phyloP scores from a whole-genome alignment of 2,113 vertebrate genomes.

The Octodon degus region DNA sequence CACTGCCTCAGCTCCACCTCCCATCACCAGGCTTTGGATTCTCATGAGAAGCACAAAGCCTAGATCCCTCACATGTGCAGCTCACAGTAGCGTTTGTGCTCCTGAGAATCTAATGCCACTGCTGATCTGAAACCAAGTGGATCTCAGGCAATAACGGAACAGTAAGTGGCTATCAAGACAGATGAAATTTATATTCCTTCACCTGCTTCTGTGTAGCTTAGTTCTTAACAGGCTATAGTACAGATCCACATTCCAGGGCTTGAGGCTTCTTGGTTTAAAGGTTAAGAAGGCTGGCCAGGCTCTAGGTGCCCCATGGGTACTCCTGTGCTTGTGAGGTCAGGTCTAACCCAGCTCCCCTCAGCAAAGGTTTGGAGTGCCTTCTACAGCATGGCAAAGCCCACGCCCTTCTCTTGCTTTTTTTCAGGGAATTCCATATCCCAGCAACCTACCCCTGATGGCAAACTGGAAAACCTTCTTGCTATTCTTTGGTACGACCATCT shows the following conservation, averaged over 20 bases:
- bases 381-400: not conserved
- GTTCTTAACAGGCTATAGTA: not conserved
- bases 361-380: rapidly evolving
- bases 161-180: not conserved
- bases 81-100: not conserved
- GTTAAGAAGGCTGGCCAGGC: not conserved
- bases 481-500: constrained; percentile 97
- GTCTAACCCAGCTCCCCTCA: not conserved
- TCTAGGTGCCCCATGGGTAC: not conserved
- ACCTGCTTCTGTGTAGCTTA: not conserved
- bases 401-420: not conserved
- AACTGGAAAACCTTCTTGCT: constrained; percentile 91
- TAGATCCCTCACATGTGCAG: too few species aligned
- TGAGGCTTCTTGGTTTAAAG: not conserved
- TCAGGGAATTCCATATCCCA: constrained; percentile 90
- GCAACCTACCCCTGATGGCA: constrained; percentile 89
- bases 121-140: not conserved
- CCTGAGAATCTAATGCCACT: not conserved
- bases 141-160: not conserved
- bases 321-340: not conserved
- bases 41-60: too few species aligned
- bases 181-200: not conserved
- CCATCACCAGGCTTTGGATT: too few species aligned
- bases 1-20: not conserved
- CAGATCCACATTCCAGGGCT: not conserved